Base-by-base conservation (phyloP, 2,888 invertebrate species). In the Tenthredo amoena region DNA sequence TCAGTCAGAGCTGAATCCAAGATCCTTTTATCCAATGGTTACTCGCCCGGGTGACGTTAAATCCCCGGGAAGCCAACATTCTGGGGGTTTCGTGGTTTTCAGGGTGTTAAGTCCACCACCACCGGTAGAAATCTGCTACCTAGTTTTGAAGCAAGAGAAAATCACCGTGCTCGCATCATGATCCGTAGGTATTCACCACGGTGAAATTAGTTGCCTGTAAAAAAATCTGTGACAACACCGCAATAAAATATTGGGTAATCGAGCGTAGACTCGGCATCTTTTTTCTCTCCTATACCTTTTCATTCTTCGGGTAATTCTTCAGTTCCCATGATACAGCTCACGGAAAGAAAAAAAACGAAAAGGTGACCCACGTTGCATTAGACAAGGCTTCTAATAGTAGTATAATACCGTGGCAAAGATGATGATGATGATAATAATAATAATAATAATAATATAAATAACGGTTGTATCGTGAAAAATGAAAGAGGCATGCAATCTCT, bases 401-500 rank as follows among this genome's bases (percentile, higher is more conserved):
- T 12, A 62, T 26, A 62, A 62, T 3, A 21, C 26, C 62, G 12
- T 62, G 18, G 12, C 76, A 5, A 47, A 26, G 15, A 47, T 15
- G 6, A n/a, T 47, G 12, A 50, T 55, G n/a, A 55, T 55, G n/a
- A 55, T n/a, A 7, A 79, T 55, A n/a, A 55, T 7, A 55, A n/a
- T n/a, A 2, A 79, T 18, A 15, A 55, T 55, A 55, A 55, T 55
- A 55, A 55, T n/a, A n/a, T 18, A 55, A 55, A 55, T 55, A 55
- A 55, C 55, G 55, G 55, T 55, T 55, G 7, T 18, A 55, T 55
- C 55, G 34, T 68, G 72, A 77, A 87, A 89, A 88, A 89, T 88
- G 88, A 84, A 77, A 62, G 62, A 77, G 40, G 87, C 88, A 88
- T 86, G 87, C 91, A 92, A 92, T 92, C 92, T 91, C 90, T 91